A percentile compares a stretch with the other conserved stretches of the same genome.
These are phyloP conservation scores for Megalopta genalis DNA, from an alignment of 1,140 invertebrate genomes.

Conservation along the genomic window DNA sequence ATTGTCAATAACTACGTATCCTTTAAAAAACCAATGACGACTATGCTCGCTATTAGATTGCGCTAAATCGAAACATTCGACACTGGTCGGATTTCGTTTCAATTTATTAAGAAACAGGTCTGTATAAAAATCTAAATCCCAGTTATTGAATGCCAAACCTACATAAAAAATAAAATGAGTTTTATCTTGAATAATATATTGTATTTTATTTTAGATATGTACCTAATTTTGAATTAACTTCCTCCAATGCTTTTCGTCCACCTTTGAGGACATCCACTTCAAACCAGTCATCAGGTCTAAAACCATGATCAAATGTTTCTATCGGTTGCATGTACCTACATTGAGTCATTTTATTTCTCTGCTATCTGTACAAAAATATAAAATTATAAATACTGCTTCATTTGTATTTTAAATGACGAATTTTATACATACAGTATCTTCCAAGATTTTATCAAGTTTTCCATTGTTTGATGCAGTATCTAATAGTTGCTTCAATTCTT, in stretches of 20 bases:
- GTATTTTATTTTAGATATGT: conserved; percentile 45
- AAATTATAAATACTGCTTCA: neutral
- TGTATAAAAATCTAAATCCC: conserved; percentile 93
- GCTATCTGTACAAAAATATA: conserved; percentile 78
- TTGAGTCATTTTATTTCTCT: conserved; percentile 89
- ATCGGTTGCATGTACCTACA: conserved; percentile 87
- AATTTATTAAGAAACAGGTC: conserved; percentile 90
- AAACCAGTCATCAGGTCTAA: conserved; percentile 88
- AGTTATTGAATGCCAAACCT: conserved; percentile 93
- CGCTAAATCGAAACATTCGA: conserved; percentile 99
- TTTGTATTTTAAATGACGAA: neutral
- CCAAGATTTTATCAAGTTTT: conserved; percentile 68
- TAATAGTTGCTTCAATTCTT: conserved; percentile 89
- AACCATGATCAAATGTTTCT: conserved; percentile 86
- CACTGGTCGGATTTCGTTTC: conserved; percentile 96
- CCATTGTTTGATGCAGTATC: conserved; percentile 86
- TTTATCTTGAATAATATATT: neutral
- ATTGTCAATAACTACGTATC: conserved; percentile 92
- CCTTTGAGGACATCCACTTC: conserved; percentile 89
- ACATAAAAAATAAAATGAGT: conserved; percentile 17
- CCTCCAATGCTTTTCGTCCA: conserved; percentile 89
- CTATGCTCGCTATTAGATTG: conserved; percentile 98
- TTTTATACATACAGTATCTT: conserved; percentile 75
- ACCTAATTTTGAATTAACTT: conserved; percentile 92
- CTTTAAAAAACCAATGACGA: conserved; percentile 96